These are phyloP conservation scores for Panorpa germanica DNA, from an alignment of 2,888 invertebrate species.

Conservation along the genomic window DNA sequence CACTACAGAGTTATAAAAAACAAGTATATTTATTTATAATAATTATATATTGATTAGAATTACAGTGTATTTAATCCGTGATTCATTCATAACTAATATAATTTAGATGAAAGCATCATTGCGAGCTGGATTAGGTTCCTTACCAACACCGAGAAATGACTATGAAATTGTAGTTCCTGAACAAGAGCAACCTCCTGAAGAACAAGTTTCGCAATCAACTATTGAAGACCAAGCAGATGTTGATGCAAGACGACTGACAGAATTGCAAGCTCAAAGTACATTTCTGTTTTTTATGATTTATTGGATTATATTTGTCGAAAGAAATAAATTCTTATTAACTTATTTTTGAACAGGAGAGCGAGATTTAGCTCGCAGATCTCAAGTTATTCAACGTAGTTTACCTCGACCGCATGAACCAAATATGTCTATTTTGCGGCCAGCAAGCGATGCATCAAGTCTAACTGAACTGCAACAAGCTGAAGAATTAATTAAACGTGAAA, in stretches of 20 bases:
- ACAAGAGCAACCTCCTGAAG: slow-evolving; percentile 36
- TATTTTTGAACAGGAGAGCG: slow-evolving; percentile 28
- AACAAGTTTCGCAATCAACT: slow-evolving; percentile 20
- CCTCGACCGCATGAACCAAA: slow-evolving; percentile 80
- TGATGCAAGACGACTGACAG: slow-evolving; percentile 48
- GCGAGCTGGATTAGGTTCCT: slow-evolving; percentile 52
- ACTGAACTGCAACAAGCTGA: slow-evolving; percentile 87
- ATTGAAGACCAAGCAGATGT: slow-evolving; percentile 78
- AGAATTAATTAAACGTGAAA: slow-evolving; percentile 89
- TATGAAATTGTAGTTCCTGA: slow-evolving; percentile 97
- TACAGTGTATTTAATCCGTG: not conserved
- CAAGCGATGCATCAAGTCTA: slow-evolving; percentile 54
- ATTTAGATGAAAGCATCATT: slow-evolving; percentile 47
- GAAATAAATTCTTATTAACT: slow-evolving; percentile 11
- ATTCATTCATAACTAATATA: slow-evolving; percentile 2
- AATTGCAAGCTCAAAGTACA: slow-evolving; percentile 42
- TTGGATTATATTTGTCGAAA: not conserved
- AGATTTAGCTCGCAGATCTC: slow-evolving; percentile 59
- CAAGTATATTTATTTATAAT: too few species aligned
- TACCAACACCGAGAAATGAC: slow-evolving; percentile 90
- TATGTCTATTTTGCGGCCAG: slow-evolving; percentile 57
- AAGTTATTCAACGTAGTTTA: slow-evolving; percentile 66
- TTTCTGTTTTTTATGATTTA: slow-evolving; percentile 6
- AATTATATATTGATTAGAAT: too few species aligned
- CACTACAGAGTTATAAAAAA: slow-evolving; percentile 45